phyloP scores from a whole-genome alignment of 64 coral and sea anemone species.

The Actinia tenebrosa region DNA sequence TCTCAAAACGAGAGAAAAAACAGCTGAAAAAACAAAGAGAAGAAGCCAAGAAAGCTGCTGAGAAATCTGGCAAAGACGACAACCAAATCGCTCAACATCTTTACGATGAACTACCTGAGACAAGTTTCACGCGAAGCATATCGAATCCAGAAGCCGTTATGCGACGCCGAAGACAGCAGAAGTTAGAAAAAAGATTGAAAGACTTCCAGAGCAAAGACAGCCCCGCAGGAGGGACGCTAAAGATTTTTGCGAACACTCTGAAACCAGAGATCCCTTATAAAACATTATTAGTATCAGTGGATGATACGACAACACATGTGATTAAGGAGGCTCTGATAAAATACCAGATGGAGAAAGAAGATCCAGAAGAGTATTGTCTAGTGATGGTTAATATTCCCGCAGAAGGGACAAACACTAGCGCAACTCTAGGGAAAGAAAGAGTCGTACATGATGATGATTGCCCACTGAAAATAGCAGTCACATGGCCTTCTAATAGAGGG shows the following conservation, averaged over 20 bases:
- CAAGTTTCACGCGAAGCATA: constrained; percentile 86
- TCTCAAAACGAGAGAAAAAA: constrained; percentile 92
- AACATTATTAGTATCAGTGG: constrained; percentile 81
- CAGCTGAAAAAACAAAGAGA: constrained; percentile 77
- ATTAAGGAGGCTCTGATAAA: constrained; percentile 94
- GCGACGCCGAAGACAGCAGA: constrained; percentile 70
- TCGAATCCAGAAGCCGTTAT: constrained; percentile 99
- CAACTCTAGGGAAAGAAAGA: constrained; percentile 75
- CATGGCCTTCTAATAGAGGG: constrained; percentile 81
- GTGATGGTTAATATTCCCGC: constrained; percentile 89
- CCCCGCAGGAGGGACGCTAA: constrained; percentile 75
- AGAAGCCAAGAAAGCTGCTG: constrained; percentile 58
- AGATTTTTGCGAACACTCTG: constrained; percentile 93
- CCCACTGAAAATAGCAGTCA: constrained; percentile 82
- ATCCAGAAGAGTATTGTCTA: constrained; percentile 90
- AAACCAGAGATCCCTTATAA: constrained; percentile 98
- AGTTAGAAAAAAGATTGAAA: constrained; percentile 76
- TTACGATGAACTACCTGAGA: constrained; percentile 86
- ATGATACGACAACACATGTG: constrained; percentile 74
- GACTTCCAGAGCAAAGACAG: constrained; percentile 81
- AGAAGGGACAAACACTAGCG: constrained; percentile 62
- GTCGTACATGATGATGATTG: constrained; percentile 90
- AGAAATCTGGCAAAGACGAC: constrained; percentile 64
- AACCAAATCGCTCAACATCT: constrained; percentile 79
- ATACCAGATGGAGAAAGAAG: constrained; percentile 82